A percentile compares a stretch with the other conserved stretches of the same genome.
Evolutionary conservation across 1,140 invertebrate genomes (phyloP).

Genomic region (Macrotrachela quadricornifera): DNA sequence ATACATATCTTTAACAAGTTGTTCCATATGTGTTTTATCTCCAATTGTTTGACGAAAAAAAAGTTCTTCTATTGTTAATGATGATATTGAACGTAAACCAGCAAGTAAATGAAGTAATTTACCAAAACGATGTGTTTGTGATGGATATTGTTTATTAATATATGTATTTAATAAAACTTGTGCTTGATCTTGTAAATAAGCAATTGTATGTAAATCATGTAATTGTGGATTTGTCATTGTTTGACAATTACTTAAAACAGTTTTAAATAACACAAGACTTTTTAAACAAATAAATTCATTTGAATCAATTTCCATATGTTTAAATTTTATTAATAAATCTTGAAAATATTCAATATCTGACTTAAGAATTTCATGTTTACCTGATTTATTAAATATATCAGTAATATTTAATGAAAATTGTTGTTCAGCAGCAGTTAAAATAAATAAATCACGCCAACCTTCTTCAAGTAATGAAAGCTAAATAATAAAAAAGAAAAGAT

Average conservation of each 20-base stretch:
- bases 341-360: slow-evolving; percentile 52
- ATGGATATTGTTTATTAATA: slow-evolving; percentile 42
- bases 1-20: slow-evolving; percentile 86
- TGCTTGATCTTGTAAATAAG: slow-evolving; percentile 56
- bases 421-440: slow-evolving; percentile 66
- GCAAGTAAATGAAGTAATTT: slow-evolving; percentile 57
- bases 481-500: not conserved
- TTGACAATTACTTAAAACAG: slow-evolving; percentile 26
- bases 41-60: slow-evolving; percentile 79
- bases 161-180: slow-evolving; percentile 55
- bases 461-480: slow-evolving; percentile 56
- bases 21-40: slow-evolving; percentile 68
- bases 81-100: slow-evolving; percentile 43
- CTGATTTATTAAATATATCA: slow-evolving; percentile 35
- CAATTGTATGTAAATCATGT: slow-evolving; percentile 44
- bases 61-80: slow-evolving; percentile 57
- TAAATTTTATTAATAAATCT: slow-evolving; percentile 49
- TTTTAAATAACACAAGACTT: slow-evolving; percentile 64
- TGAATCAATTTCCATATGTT: slow-evolving; percentile 49
- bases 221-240: slow-evolving; percentile 20
- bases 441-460: slow-evolving; percentile 73
- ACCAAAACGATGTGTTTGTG: slow-evolving; percentile 52
- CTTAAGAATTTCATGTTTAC: slow-evolving; percentile 30
- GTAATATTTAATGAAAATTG: slow-evolving; percentile 50
- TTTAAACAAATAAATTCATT: slow-evolving; percentile 68